Evolutionary conservation across 1,140 invertebrate species (phyloP).

Genomic region (Cecropterus lyciades): DNA sequence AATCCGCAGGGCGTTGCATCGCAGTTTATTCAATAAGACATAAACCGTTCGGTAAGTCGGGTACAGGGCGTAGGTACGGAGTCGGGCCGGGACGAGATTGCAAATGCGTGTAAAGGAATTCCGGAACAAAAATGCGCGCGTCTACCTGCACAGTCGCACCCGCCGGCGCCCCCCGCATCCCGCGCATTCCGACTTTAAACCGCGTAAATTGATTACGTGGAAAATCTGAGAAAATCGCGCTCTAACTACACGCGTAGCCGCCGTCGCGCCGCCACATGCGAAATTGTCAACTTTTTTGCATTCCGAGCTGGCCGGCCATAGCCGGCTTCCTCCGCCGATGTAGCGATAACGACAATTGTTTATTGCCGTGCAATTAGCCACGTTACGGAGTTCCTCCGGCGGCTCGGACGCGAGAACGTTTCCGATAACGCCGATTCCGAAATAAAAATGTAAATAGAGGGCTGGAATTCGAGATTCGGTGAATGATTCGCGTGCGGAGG

Average conservation of each 20-base stretch:
- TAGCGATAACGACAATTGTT: slow-evolving; percentile 53
- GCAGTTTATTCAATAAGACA: slow-evolving; percentile 33
- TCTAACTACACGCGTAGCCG: slow-evolving; percentile 55
- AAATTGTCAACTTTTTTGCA: slow-evolving; percentile 65
- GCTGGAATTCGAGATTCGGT: slow-evolving; percentile 47
- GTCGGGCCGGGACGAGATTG: slow-evolving; percentile 61
- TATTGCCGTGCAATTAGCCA: slow-evolving; percentile 46
- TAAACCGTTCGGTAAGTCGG: slow-evolving; percentile 40
- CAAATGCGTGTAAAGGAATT: slow-evolving; percentile 78
- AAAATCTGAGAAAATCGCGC: slow-evolving; percentile 78
- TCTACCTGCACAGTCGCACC: slow-evolving; percentile 67
- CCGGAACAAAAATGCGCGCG: slow-evolving; percentile 75
- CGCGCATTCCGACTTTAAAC: slow-evolving; percentile 62
- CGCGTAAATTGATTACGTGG: slow-evolving; percentile 77
- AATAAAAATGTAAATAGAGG: slow-evolving; percentile 42
- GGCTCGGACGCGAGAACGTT: slow-evolving; percentile 11
- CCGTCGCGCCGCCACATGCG: slow-evolving; percentile 54
- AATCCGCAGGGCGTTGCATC: slow-evolving; percentile 25
- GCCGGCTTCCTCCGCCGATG: slow-evolving; percentile 34
- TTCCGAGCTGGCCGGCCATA: slow-evolving; percentile 50
- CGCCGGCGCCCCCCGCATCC: slow-evolving; percentile 52
- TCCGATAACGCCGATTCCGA: slow-evolving; percentile 26
- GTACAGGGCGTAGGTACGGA: slow-evolving; percentile 36
- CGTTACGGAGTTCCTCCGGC: slow-evolving; percentile 13
- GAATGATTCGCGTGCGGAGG: slow-evolving; percentile 71